A percentile compares a stretch with the other conserved stretches of the same genome.
Evolutionary conservation across 2,888 invertebrate genomes (phyloP).

Genomic region (Pantelozetes paolii): DNA sequence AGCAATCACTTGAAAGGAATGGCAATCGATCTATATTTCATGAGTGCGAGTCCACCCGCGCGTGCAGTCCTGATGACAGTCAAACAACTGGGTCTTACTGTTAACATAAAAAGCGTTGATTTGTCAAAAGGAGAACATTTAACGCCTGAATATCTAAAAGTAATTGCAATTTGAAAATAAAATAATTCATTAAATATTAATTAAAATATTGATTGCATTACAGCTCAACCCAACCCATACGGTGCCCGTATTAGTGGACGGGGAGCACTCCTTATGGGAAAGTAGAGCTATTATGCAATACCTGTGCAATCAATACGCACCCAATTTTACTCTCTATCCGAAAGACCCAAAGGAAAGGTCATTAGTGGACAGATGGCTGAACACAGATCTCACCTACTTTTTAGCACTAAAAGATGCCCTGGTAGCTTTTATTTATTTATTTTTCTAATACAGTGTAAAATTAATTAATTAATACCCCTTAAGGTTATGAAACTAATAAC

Average conservation of each 20-base stretch:
- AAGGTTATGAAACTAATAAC: not conserved
- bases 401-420: conserved; percentile 66
- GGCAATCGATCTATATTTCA: conserved; percentile 39
- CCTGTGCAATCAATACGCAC: conserved; percentile 71
- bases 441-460: not conserved
- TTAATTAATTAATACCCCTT: not conserved
- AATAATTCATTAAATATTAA: conserved; percentile 24
- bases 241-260: conserved; percentile 74
- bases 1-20: too few species aligned
- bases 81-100: conserved; percentile 6
- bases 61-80: conserved; percentile 25
- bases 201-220: conserved; percentile 37
- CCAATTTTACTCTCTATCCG: conserved; percentile 68
- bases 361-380: conserved; percentile 64
- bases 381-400: conserved; percentile 61
- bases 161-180: not conserved
- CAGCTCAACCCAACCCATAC: conserved; percentile 63
- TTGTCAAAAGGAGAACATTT: conserved; percentile 1
- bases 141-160: conserved; percentile 17
- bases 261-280: conserved; percentile 71
- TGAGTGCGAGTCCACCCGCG: conserved; percentile 32
- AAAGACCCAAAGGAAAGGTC: conserved; percentile 66
- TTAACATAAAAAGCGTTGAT: conserved; percentile 18
- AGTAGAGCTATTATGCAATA: conserved; percentile 71
- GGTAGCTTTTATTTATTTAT: conserved; percentile 54